Conservation (phyloP, 2,888 invertebrate genomes). For the Prostheceraeus crozeri region DNA sequence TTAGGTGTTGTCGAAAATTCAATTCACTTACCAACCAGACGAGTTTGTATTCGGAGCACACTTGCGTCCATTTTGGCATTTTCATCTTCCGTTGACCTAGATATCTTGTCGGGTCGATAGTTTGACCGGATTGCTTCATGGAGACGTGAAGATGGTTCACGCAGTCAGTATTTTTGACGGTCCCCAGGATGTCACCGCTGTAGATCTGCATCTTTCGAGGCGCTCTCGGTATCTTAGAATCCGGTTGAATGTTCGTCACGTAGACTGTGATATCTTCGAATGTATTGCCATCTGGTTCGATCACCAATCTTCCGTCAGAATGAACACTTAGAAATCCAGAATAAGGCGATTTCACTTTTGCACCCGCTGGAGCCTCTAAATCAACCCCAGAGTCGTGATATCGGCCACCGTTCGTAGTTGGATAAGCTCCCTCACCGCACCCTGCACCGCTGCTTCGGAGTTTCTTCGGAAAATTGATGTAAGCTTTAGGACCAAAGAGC, state of each 20-base stretch:
- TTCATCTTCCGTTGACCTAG: slow-evolving; percentile 40
- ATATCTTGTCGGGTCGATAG: slow-evolving; percentile 42
- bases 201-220: no score
- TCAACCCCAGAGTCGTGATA: slow-evolving; percentile 38
- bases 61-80: slow-evolving; percentile 43
- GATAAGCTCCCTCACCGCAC: slow-evolving; percentile 10
- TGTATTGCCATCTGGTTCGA: slow-evolving; percentile 25
- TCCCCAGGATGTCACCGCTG: slow-evolving; percentile 44
- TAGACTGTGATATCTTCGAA: slow-evolving; percentile 39
- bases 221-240: no score
- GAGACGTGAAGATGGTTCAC: slow-evolving; percentile 45
- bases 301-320: slow-evolving; percentile 42
- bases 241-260: no score
- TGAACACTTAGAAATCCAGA: no score
- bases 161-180: slow-evolving; percentile 36
- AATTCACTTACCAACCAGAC: slow-evolving; percentile 42
- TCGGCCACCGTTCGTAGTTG: not conserved
- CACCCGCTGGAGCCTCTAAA: slow-evolving; percentile 38
- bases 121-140: slow-evolving; percentile 38
- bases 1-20: no score
- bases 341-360: slow-evolving; percentile 38
- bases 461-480: slow-evolving; percentile 43
- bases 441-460: slow-evolving; percentile 26
- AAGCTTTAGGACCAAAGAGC: slow-evolving; percentile 45
- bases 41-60: slow-evolving; percentile 44